Conservation (phyloP, 2,888 invertebrate genomes). For the Trissoscelio sp. region DNA sequence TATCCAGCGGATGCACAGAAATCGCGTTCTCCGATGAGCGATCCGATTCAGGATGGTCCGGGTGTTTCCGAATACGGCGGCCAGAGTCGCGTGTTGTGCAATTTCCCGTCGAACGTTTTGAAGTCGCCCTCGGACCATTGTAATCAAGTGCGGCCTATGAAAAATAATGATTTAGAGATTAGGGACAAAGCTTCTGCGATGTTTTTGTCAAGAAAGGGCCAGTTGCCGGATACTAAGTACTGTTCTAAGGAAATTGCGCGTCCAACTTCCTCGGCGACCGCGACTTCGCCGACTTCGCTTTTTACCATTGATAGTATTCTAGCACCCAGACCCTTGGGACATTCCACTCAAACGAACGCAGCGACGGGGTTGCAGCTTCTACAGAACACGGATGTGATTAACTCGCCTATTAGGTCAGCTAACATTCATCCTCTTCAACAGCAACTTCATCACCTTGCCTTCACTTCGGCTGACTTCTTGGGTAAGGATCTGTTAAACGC, state of each 20-base stretch:
- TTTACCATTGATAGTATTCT: conserved; percentile 95
- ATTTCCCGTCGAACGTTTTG: conserved; percentile 75
- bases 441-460: conserved; percentile 82
- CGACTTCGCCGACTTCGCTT: conserved; percentile 86
- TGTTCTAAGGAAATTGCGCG: conserved; percentile 73
- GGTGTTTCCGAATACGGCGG: conserved; percentile 75
- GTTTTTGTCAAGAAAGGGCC: conserved; percentile 71
- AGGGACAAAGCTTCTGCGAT: conserved; percentile 17
- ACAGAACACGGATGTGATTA: conserved; percentile 72
- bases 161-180: conserved; percentile 63
- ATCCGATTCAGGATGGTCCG: conserved; percentile 78
- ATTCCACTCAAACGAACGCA: conserved; percentile 81
- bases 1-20: conserved; percentile 80
- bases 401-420: conserved; percentile 76
- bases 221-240: conserved; percentile 73
- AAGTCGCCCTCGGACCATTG: conserved; percentile 60
- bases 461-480: conserved; percentile 89
- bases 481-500: conserved; percentile 87
- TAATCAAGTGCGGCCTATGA: conserved; percentile 9
- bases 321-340: conserved; percentile 87
- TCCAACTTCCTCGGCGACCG: conserved; percentile 83
- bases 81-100: conserved; percentile 76
- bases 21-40: conserved; percentile 82
- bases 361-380: conserved; percentile 66
- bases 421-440: conserved; percentile 81